Evolutionary conservation across 1,140 invertebrate genomes (phyloP).

Genomic region (Mesaphorura yosii): DNA sequence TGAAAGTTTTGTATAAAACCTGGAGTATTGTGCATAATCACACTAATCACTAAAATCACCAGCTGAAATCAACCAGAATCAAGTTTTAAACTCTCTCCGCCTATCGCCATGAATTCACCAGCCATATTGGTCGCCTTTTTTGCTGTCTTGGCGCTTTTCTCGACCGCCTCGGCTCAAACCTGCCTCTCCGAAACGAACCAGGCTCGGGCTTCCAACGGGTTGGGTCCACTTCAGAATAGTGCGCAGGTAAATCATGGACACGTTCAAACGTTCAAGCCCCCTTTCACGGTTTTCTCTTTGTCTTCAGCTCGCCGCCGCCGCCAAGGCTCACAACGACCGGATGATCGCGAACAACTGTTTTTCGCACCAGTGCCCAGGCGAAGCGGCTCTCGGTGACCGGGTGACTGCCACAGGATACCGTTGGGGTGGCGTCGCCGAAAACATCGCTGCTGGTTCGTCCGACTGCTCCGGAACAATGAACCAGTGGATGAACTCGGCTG

Average conservation of each 20-base stretch:
- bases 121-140: too few relatives aligned
- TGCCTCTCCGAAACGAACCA: background rate
- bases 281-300: background rate
- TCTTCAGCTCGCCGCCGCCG: slow-evolving; percentile 7
- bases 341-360: slow-evolving; percentile 18
- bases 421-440: slow-evolving; percentile 12
- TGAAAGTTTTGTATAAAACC: background rate
- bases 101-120: too few relatives aligned
- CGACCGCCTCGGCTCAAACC: background rate
- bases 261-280: background rate
- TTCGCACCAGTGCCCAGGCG: slow-evolving; percentile 14
- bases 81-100: background rate
- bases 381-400: slow-evolving; percentile 4
- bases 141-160: too few relatives aligned
- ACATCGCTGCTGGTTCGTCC: slow-evolving; percentile 4
- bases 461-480: background rate
- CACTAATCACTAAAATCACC: background rate
- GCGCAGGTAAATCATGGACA: background rate
- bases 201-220: background rate
- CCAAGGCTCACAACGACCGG: slow-evolving; percentile 4
- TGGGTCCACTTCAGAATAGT: background rate
- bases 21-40: background rate
- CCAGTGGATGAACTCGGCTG: slow-evolving; percentile 10
- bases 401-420: slow-evolving; percentile 9
- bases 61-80: background rate